phyloP scores from a whole-genome alignment of 2,888 invertebrate genomes.

The Tanypteryx hageni region DNA sequence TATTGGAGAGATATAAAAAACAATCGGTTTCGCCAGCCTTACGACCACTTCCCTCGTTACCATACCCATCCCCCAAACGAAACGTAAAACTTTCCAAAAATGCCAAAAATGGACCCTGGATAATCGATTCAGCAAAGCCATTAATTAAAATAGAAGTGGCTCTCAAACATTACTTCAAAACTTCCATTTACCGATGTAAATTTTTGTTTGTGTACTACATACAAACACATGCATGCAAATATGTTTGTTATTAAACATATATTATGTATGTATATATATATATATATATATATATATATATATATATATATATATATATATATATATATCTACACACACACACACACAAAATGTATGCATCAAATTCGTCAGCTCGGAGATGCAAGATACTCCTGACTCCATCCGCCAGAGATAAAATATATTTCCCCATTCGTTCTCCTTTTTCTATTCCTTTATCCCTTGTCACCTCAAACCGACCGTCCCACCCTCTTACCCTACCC shows the following conservation, averaged over 20 bases:
- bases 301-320: not conserved
- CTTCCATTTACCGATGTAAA: not conserved
- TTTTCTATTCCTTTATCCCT: not conserved
- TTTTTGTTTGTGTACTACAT: not conserved
- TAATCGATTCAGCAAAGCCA: slow-evolving; percentile 41
- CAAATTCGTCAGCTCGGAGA: not conserved
- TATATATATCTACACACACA: not conserved
- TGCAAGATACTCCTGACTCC: not conserved
- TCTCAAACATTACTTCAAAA: not conserved
- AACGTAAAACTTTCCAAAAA: not conserved
- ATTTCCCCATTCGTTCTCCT: not conserved
- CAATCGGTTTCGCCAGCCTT: too few relatives aligned
- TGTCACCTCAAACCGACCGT: not conserved
- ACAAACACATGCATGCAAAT: not conserved
- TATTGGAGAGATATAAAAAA: too few relatives aligned
- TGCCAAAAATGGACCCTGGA: not conserved
- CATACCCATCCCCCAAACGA: too few relatives aligned
- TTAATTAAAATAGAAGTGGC: slow-evolving; percentile 16
- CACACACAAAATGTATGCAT: not conserved
- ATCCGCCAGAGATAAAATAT: not conserved
- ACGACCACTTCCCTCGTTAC: too few relatives aligned
- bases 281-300: not conserved
- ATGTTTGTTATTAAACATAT: not conserved
- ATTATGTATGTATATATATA: not conserved
- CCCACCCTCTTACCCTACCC: not conserved